Evolutionary conservation across 2,888 invertebrate species (phyloP), one percentile per base, ranked within the genome.

Genomic region (Galerucella pusilla): DNA sequence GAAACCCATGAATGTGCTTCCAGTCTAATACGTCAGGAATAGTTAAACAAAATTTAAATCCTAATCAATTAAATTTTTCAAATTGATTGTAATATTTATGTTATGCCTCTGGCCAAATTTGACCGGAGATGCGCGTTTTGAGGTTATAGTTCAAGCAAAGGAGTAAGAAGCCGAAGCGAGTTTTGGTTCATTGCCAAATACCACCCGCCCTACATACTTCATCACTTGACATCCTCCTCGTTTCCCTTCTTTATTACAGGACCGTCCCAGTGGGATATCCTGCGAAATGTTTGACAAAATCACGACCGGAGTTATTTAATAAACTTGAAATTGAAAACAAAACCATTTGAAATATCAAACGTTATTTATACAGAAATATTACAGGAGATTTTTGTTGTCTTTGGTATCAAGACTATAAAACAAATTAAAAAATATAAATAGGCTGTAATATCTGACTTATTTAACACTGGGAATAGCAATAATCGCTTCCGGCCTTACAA

Each of bases 171-270:
- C 63, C 60, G 35, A 66, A 71, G 77, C 74, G 76, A 70, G 71
- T 78, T 65, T 80, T 82, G 82, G 81, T 75, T 70, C 72, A 71
- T 65, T 81, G 81, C 82, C 82, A 82, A 81, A 76, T 75, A 78
- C 78, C 79, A 77, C 79, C 79, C 78, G 74, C 76, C 75, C 68
- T 73, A 71, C 72, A 74, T 74, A 74, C 63, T 59, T 66, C 77
- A 73, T 80, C 71, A 68, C 66, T 72, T 65, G 65, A 64, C 67
- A 52, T 59, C 69, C 65, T 65, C 74, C 61, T 66, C 60, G 46
- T 20, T 45, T 14, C 35, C 64, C 35, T 35, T 49, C 25, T n/a
- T 35, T 63, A n/a, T 2, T 25, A 14, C 63, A 63, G 63, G n/a
- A 63, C 63, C 63, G 63, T 25, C 49, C 49, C 49, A 49, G 49